A percentile compares a stretch with the other conserved stretches of the same genome.
phyloP scores from a whole-genome alignment of 35 echinoderm and acorn worm genomes.

The Ophiothrix spiculata region DNA sequence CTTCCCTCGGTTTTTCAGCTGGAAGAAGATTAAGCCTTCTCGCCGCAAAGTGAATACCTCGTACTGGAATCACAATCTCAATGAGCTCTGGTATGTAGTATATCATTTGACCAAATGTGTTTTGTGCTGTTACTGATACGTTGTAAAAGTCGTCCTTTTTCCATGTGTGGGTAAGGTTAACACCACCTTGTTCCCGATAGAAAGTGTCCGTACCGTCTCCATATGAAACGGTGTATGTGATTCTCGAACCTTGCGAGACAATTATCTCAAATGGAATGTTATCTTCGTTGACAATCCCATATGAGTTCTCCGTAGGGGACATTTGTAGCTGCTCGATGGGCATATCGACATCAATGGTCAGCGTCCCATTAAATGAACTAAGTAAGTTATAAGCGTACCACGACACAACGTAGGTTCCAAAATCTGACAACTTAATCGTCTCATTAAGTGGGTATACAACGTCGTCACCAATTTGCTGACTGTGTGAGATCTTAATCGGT shows the following conservation, averaged over 20 bases:
- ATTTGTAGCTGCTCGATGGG: constrained; percentile 9
- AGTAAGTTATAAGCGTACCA: not conserved
- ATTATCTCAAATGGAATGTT: not conserved
- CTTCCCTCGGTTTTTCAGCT: not conserved
- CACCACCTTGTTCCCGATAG: not conserved
- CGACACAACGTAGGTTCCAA: not conserved
- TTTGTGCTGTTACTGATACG: not conserved
- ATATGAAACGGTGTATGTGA: not conserved
- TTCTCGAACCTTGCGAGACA: not conserved
- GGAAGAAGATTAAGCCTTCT: not conserved
- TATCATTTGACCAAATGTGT: not conserved
- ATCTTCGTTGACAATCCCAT: not conserved
- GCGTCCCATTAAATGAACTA: not conserved
- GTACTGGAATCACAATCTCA: not conserved
- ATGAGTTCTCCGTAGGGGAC: not conserved
- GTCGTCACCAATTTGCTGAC: not conserved
- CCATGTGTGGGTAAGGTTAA: not conserved
- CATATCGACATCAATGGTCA: not conserved
- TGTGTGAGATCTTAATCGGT: not conserved
- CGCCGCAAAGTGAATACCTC: not conserved
- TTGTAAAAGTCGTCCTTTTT: not conserved
- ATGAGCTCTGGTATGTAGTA: not conserved
- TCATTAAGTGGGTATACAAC: constrained; percentile 1
- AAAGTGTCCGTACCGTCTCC: not conserved
- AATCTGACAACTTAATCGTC: not conserved